These are phyloP conservation scores for Dioctria rufipes DNA, from an alignment of 2,888 invertebrate genomes.

Conservation along the genomic window DNA sequence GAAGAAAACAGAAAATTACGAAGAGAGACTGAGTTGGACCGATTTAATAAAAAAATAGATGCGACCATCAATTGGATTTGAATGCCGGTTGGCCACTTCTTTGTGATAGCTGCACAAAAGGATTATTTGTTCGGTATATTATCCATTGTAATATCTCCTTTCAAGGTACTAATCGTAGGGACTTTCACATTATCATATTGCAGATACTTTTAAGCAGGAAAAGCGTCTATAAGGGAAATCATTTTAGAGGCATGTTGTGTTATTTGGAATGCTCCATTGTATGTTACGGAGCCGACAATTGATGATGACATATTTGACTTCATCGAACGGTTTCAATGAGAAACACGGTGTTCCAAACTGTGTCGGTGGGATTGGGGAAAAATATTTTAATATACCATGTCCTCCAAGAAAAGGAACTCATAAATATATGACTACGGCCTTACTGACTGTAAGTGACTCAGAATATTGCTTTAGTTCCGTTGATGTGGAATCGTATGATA, in stretches of 20 bases:
- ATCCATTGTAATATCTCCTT: too few relatives aligned
- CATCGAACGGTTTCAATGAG: constrained; percentile 56
- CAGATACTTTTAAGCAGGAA: constrained; percentile 5
- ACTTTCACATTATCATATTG: neutral
- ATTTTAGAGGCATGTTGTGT: too few relatives aligned
- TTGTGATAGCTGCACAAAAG: too few relatives aligned
- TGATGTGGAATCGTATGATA: neutral
- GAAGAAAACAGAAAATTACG: too few relatives aligned
- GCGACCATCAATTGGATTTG: too few relatives aligned
- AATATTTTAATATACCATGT: neutral
- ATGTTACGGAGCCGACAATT: neutral
- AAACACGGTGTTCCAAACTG: constrained; percentile 61
- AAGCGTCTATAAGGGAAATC: neutral
- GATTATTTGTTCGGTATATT: too few relatives aligned
- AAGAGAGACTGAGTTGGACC: too few relatives aligned
- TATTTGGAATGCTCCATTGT: constrained; percentile 25
- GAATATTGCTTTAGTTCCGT: constrained; percentile 20
- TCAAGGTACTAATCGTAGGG: constrained; percentile 10
- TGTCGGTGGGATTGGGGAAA: constrained; percentile 57
- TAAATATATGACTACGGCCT: neutral
- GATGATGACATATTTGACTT: constrained; percentile 11
- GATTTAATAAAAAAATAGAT: too few relatives aligned
- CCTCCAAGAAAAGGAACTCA: constrained; percentile 60
- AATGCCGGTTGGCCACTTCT: too few relatives aligned
- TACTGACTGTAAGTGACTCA: constrained; percentile 4